These are phyloP conservation scores for Germaria angustata DNA, from an alignment of 2,888 invertebrate species.

Conservation along the genomic window DNA sequence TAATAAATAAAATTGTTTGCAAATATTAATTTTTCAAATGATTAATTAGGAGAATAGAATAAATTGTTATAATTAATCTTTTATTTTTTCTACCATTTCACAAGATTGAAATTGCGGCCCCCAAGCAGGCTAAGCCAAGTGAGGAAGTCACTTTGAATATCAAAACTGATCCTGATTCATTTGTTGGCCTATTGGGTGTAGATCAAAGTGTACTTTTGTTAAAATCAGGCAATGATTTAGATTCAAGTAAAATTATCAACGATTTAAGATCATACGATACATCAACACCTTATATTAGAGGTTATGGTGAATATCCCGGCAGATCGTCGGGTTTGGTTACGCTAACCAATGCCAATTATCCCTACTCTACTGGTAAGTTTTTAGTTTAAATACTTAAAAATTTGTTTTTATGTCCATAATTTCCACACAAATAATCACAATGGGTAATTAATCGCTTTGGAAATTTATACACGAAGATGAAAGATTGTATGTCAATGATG, in stretches of 20 bases:
- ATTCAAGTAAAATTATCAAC: constrained; percentile 82
- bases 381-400: neutral
- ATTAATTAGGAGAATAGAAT: too few species aligned
- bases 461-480: constrained; percentile 18
- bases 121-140: constrained; percentile 87
- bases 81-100: neutral
- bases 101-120: constrained; percentile 86
- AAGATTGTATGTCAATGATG: constrained; percentile 36
- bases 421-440: neutral
- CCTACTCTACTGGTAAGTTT: constrained; percentile 74
- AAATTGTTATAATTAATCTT: too few species aligned
- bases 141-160: constrained; percentile 88
- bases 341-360: constrained; percentile 77
- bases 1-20: too few species aligned
- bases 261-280: constrained; percentile 84
- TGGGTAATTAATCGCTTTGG: neutral
- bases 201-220: constrained; percentile 90
- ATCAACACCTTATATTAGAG: constrained; percentile 74
- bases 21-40: neutral
- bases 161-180: constrained; percentile 90
- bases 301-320: constrained; percentile 76
- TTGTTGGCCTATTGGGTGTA: constrained; percentile 92
- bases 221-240: constrained; percentile 83
- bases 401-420: neutral
- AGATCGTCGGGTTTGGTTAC: constrained; percentile 75